Evolutionary conservation across 1,140 invertebrate species (phyloP).

Genomic region (Helicoverpa armigera): DNA sequence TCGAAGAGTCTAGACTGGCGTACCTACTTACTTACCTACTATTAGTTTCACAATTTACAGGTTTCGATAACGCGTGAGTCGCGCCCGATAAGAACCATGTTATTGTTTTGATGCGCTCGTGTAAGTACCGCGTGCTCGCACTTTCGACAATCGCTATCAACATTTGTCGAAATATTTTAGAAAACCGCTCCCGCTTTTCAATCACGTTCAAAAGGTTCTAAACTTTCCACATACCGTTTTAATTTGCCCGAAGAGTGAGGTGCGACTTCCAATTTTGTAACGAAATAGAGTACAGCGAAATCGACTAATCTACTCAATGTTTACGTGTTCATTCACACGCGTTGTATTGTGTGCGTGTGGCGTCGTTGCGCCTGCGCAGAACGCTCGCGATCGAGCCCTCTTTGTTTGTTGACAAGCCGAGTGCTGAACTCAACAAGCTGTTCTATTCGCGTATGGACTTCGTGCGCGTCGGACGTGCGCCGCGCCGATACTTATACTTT

Average conservation of each 20-base stretch:
- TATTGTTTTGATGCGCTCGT: slow-evolving; percentile 63
- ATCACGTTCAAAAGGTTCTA: background rate
- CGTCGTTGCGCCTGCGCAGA: slow-evolving; percentile 77
- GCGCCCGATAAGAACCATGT: slow-evolving; percentile 51
- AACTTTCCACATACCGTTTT: slow-evolving; percentile 22
- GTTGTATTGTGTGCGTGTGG: slow-evolving; percentile 66
- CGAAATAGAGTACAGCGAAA: slow-evolving; percentile 48
- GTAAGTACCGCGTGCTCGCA: background rate
- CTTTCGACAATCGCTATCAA: background rate
- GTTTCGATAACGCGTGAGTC: slow-evolving; percentile 26
- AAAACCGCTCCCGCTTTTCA: slow-evolving; percentile 1
- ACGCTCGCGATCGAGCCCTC: slow-evolving; percentile 71
- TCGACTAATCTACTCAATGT: slow-evolving; percentile 66
- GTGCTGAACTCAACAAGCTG: slow-evolving; percentile 59
- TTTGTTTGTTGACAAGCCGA: slow-evolving; percentile 85
- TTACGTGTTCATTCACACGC: slow-evolving; percentile 82
- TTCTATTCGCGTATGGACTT: slow-evolving; percentile 70
- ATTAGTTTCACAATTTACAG: slow-evolving; percentile 3
- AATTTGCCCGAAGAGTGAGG: slow-evolving; percentile 5
- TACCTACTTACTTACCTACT: slow-evolving; percentile 36
- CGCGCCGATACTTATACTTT: slow-evolving; percentile 48
- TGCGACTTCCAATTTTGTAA: slow-evolving; percentile 14
- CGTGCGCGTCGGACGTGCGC: slow-evolving; percentile 63
- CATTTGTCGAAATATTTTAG: background rate
- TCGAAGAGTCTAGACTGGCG: slow-evolving; percentile 50